Conservation (phyloP, 2,797 vertebrate genomes). For the Mastacembelus armatus region DNA sequence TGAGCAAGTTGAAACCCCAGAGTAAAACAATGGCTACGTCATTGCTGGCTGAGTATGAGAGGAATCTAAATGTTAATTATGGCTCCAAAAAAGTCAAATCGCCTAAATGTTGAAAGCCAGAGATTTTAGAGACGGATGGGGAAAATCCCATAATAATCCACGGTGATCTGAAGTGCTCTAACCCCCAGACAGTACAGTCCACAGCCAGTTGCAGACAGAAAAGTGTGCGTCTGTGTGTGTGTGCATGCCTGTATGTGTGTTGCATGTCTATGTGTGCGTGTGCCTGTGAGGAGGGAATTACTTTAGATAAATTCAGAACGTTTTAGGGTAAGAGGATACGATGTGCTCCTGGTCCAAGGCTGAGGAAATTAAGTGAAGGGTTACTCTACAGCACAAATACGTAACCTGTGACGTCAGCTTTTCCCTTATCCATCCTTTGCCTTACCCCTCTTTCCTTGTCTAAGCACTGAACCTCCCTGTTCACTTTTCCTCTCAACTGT, state of each 20-base stretch:
- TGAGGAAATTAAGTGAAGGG: slow-evolving; percentile 51
- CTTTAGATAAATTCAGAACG: slow-evolving; percentile 60
- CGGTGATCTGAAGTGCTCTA: slow-evolving; percentile 64
- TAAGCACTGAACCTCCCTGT: slow-evolving; percentile 30
- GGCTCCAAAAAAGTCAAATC: slow-evolving; percentile 70
- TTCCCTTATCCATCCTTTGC: slow-evolving; percentile 25
- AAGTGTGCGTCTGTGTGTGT: slow-evolving; percentile 39
- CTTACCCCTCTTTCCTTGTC: slow-evolving; percentile 23
- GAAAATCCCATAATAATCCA: slow-evolving; percentile 79
- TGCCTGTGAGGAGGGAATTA: slow-evolving; percentile 64
- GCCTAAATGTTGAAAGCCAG: slow-evolving; percentile 70
- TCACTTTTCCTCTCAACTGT: slow-evolving; percentile 1
- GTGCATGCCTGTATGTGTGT: slow-evolving; percentile 3
- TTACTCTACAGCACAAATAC: slow-evolving; percentile 18
- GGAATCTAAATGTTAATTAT: slow-evolving; percentile 72
- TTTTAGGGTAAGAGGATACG: slow-evolving; percentile 64
- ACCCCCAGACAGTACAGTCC: slow-evolving; percentile 56
- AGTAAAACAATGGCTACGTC: slow-evolving; percentile 28
- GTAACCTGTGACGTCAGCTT: slow-evolving; percentile 55
- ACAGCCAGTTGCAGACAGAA: slow-evolving; percentile 56
- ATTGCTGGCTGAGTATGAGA: slow-evolving; percentile 31
- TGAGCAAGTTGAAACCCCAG: slow-evolving; percentile 15
- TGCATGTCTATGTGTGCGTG: slow-evolving; percentile 30
- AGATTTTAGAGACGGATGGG: slow-evolving; percentile 68
- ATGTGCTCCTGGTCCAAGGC: slow-evolving; percentile 49